A percentile compares a stretch with the other conserved stretches of the same genome.
These are phyloP conservation scores for Amphipyra tragopoginis DNA, from an alignment of 2,888 invertebrate species.

Conservation along the genomic window DNA sequence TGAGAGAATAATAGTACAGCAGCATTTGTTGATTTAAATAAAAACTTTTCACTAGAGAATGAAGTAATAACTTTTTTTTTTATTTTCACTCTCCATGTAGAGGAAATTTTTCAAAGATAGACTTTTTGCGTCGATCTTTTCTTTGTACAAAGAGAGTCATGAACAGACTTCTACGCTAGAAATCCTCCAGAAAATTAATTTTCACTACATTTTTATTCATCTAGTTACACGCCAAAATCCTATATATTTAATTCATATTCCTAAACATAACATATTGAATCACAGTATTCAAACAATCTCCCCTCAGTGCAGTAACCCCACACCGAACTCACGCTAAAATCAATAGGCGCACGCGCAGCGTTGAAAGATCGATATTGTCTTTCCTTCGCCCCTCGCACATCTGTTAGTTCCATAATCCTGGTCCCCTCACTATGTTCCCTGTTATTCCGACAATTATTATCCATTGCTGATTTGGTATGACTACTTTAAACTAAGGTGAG, in stretches of 20 bases:
- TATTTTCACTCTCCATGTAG: too few species aligned
- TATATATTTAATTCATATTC: constrained; percentile 7
- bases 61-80: too few species aligned
- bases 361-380: constrained; percentile 85
- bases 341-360: constrained; percentile 78
- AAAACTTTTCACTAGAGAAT: too few species aligned
- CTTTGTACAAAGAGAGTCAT: too few species aligned
- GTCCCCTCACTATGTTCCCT: constrained; percentile 21
- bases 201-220: not conserved
- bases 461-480: constrained; percentile 22
- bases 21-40: too few species aligned
- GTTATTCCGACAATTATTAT: not conserved
- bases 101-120: too few species aligned
- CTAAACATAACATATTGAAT: constrained; percentile 33
- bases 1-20: too few species aligned
- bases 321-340: constrained; percentile 67
- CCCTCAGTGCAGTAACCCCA: constrained; percentile 67
- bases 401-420: constrained; percentile 67
- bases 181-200: not conserved
- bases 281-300: constrained; percentile 41
- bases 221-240: not conserved
- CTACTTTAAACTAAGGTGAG: not conserved
- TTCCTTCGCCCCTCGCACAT: constrained; percentile 77
- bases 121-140: too few species aligned
- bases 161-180: too few species aligned